Percentiles rank a stretch among this genome's conserved stretches.
These are phyloP conservation scores for Malthinus flaveolus DNA, from an alignment of 2,888 invertebrate genomes.

Conservation along the genomic window DNA sequence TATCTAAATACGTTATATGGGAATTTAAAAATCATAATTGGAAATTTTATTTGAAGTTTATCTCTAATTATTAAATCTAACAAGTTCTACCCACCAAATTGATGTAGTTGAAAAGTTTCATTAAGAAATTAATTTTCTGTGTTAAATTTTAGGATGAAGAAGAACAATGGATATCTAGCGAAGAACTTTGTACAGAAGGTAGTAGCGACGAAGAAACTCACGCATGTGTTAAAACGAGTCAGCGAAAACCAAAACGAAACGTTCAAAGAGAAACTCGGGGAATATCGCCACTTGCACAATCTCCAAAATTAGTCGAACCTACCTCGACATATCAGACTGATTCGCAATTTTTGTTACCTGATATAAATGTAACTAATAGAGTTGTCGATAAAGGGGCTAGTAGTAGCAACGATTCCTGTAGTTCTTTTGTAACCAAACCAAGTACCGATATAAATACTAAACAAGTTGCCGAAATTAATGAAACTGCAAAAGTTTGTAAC, in stretches of 20 bases:
- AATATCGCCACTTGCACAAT: slow-evolving; percentile 23
- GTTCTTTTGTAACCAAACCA: no score
- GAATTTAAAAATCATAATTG: no score
- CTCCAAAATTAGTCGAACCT: slow-evolving; percentile 16
- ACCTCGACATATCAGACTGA: slow-evolving; percentile 16
- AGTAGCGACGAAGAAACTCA: slow-evolving; percentile 50
- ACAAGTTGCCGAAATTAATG: not conserved
- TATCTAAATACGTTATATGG: no score
- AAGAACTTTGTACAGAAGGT: slow-evolving; percentile 56
- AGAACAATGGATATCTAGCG: slow-evolving; percentile 56
- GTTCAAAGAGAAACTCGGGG: slow-evolving; percentile 17
- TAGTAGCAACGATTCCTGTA: not conserved
- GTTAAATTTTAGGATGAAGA: slow-evolving; percentile 50
- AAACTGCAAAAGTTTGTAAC: not conserved
- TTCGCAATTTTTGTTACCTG: slow-evolving; percentile 22
- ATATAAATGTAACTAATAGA: slow-evolving; percentile 3
- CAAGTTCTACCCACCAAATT: no score
- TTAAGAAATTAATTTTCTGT: no score
- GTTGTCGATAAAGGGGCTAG: not conserved
- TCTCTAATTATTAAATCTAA: no score
- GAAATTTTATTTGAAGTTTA: no score
- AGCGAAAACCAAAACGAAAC: slow-evolving; percentile 22
- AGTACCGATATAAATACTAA: not conserved
- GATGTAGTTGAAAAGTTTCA: no score
- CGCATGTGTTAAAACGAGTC: slow-evolving; percentile 10